Base-by-base conservation (phyloP, 2,797 vertebrate genomes). In the Manis crassicaudata region DNA sequence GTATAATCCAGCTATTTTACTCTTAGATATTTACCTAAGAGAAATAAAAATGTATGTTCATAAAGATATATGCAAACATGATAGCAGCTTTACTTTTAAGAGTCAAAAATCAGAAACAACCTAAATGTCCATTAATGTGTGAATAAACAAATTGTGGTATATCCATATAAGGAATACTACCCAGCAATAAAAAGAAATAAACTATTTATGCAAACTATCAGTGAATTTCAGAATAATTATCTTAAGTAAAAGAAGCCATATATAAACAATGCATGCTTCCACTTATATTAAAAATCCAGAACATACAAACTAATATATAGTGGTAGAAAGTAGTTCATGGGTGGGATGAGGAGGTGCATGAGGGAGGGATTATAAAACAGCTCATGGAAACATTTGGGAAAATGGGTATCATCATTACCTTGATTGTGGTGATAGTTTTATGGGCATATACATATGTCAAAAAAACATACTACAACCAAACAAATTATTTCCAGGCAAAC, bases 361-460 rank as follows among this genome's bases (percentile, higher is more conserved):
- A 37, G 21, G 62, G 29, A 80, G 32, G 32, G 32, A 32, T 54
- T 93, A 32, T 29, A 63, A 63, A 70, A 60, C 13, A 72, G 40
- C 50, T 86, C 3, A 20, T 16, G 3, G 46, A 35, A 68, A 88
- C 25, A 65, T 16, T 60, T 40, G 0, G 3, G 23, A 14, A 93
- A 92, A 79, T 20, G 13, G 23, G 6, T 27, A 63, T 20, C 7
- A 46, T 76, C 16, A 25, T 17, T 54, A n/a, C 35, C 54, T 65
- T 81, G 46, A 83, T 72, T 92, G 50, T n/a, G 14, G 35, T 54
- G 35, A 80, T 6, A 76, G 35, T 54, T 93, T 60, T 63, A 86
- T 1, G 2, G 17, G 10, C 32, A 21, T 60, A 67, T 35, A 70
- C 1, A 17, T 16, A 40, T 32, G 25, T 54, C 1, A 35, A 37